These are phyloP conservation scores for Zygogramma bicolorata DNA, from an alignment of 2,888 invertebrate species.

Conservation along the genomic window DNA sequence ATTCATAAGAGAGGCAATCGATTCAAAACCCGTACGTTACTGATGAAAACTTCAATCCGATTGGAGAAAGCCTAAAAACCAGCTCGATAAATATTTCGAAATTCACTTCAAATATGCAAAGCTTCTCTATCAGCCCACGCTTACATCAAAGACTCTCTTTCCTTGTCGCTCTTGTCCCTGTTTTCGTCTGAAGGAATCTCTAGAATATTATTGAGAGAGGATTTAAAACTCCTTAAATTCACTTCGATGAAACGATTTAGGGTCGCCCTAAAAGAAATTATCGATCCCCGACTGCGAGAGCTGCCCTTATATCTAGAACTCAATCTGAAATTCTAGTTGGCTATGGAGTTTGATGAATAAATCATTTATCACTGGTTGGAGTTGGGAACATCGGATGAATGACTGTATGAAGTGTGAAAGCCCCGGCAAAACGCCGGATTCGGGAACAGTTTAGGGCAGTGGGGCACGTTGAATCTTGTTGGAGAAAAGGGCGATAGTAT, in stretches of 20 bases:
- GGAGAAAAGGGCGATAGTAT: too few relatives aligned
- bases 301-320: constrained; percentile 19
- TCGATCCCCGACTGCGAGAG: constrained; percentile 18
- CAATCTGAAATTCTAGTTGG: constrained; percentile 32
- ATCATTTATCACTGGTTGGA: constrained; percentile 30
- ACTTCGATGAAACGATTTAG: constrained; percentile 10
- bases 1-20: too few relatives aligned
- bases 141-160: background rate
- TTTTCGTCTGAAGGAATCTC: too few relatives aligned
- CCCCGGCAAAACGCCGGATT: background rate
- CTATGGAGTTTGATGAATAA: constrained; percentile 29
- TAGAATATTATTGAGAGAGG: background rate
- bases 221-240: constrained; percentile 2
- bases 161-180: background rate
- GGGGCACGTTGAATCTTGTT: background rate
- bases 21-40: too few relatives aligned
- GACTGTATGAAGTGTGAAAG: constrained; percentile 13
- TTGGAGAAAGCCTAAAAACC: too few relatives aligned
- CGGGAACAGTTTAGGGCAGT: background rate
- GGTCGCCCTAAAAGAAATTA: constrained; percentile 18
- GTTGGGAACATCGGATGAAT: constrained; percentile 17
- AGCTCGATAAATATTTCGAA: too few relatives aligned
- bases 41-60: too few relatives aligned
- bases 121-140: background rate
- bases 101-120: background rate